Base-by-base conservation (phyloP, 2,888 invertebrate genomes). In the Dione juno region DNA sequence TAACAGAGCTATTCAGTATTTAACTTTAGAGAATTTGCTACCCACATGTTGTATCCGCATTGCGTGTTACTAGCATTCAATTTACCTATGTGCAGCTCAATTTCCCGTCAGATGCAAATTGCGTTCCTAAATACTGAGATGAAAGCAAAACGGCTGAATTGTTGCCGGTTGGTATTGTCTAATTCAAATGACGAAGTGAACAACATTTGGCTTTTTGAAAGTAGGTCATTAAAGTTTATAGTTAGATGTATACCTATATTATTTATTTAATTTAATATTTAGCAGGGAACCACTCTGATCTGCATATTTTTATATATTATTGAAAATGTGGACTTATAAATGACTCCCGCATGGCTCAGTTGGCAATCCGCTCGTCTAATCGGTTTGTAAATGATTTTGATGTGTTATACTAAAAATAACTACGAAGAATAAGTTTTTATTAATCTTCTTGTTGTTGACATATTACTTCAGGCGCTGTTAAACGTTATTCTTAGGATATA, bases 21-120 rank as follows among this genome's bases (percentile, higher is more conserved):
- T 64, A 70, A 70, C 63, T 67, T 67, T 37, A 58, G 66, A 66
- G 58, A 72, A 67, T 67, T 69, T 54, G 57, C 61, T 70, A 59
- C 63, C 54, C 68, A 61, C 54, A 63, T 69, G 63, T 69, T 48
- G 53, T 57, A 53, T 70, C 70, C 63, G 67, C 67, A 67, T 50
- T 70, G 67, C 67, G 54, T 64, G 64, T 63, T 63, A 50, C 48
- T 43, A 66, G 41, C 40, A 66, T 69, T 71, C 66, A 63, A 72
- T 58, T 67, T 70, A 64, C 63, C 63, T 58, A 52, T 54, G 68
- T 63, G 57, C 66, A 59, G 65, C 53, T 61, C 59, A 71, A 66
- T 65, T 61, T 61, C 21, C 65, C 54, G 66, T 66, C 65, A 71
- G 63, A 68, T 59, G 68, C 68, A 71, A 66, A 71, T 71, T 68